Evolutionary conservation across 2,797 vertebrate species (phyloP).

Genomic region (Nasua narica): DNA sequence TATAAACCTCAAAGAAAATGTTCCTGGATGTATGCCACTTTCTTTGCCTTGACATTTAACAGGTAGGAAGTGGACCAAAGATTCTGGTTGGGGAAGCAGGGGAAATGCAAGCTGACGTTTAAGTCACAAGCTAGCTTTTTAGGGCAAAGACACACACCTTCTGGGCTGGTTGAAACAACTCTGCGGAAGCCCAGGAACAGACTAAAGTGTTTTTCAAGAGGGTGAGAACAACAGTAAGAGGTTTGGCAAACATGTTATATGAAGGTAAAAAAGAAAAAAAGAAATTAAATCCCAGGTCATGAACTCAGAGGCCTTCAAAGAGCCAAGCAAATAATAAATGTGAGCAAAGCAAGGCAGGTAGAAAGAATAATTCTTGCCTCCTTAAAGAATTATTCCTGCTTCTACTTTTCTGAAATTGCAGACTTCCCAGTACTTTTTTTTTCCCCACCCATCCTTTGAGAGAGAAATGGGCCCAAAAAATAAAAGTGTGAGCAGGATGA

Average conservation of each 20-base stretch:
- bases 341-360: background rate
- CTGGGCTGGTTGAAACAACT: background rate
- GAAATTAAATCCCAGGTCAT: background rate
- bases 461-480: conserved; percentile 5
- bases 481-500: background rate
- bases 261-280: background rate
- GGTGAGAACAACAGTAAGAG: background rate
- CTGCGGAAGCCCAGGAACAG: background rate
- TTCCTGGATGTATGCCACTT: background rate
- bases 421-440: background rate
- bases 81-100: background rate
- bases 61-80: background rate
- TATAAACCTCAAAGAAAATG: conserved; percentile 4
- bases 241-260: background rate
- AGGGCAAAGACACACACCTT: background rate
- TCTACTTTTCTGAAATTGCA: background rate
- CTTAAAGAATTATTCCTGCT: background rate
- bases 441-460: background rate
- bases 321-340: background rate
- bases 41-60: background rate
- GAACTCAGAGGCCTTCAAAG: background rate
- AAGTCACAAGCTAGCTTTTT: background rate
- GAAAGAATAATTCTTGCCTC: background rate
- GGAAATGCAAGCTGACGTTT: background rate
- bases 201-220: background rate